A percentile compares a stretch with the other conserved stretches of the same genome.
Conservation (phyloP, 2,888 invertebrate genomes). For the Hoplodrina ambigua region DNA sequence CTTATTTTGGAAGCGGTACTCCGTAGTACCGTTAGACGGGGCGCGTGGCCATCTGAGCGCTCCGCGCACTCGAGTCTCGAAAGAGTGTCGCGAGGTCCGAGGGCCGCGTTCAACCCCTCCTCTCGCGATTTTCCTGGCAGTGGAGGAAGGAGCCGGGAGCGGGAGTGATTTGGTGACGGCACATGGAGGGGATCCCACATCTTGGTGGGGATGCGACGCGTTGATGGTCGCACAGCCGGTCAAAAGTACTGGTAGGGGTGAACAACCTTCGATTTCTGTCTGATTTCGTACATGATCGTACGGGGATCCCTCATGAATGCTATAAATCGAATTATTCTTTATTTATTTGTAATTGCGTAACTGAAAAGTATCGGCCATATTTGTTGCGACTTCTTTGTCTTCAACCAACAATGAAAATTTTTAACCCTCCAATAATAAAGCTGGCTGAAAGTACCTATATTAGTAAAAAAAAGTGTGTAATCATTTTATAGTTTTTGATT, state of each 20-base stretch:
- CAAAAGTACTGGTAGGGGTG: constrained; percentile 88
- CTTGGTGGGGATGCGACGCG: constrained; percentile 89
- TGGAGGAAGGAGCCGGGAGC: constrained; percentile 89
- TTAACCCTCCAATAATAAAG: neutral
- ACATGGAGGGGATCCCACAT: constrained; percentile 89
- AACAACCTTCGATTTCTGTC: constrained; percentile 85
- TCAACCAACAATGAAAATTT: constrained; percentile 29
- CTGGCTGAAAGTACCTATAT: neutral
- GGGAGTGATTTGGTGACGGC: constrained; percentile 88
- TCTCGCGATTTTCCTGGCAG: constrained; percentile 86
- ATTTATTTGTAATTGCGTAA: constrained; percentile 81
- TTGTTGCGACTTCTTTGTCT: constrained; percentile 78
- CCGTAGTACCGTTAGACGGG: constrained; percentile 85
- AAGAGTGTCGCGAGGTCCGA: constrained; percentile 83
- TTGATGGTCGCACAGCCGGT: constrained; percentile 82
- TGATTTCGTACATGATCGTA: constrained; percentile 78
- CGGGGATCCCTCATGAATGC: constrained; percentile 68
- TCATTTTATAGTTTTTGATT: constrained; percentile 8
- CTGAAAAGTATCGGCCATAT: constrained; percentile 76
- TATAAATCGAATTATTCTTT: constrained; percentile 65
- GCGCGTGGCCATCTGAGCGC: constrained; percentile 85
- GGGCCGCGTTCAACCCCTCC: constrained; percentile 87
- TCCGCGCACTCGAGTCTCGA: constrained; percentile 51
- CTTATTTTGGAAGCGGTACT: constrained; percentile 88
- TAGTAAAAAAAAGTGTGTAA: neutral